Evolutionary conservation across 2,797 vertebrate species (phyloP), one percentile per base, ranked within the genome.

Genomic region (Mallotus villosus): DNA sequence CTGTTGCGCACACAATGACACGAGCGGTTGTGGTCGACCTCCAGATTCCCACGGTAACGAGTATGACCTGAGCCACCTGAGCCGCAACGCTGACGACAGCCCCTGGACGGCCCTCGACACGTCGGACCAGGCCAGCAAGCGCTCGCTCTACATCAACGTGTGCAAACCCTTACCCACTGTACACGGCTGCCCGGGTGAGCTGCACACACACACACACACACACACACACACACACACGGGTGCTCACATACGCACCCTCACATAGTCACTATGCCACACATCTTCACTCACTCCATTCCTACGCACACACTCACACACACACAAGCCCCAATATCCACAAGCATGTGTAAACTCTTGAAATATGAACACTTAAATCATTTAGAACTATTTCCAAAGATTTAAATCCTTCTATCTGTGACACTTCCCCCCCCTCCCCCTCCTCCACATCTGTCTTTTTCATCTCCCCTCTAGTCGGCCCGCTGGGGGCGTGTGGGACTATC

Each of bases 41-140:
- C 19, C 79, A 99, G 97, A 99, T 91, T 58, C 85, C 16, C 92
- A 90, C 0, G 97, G 97, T 6, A 97, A 96, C 0, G 93, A 96
- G 81, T 99, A 99, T 7, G 97, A 99, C 77, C 90, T 99, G 74
- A 96, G 94, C 62, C 94, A 91, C 82, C 88, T 99, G 81, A 94
- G 92, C 77, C 89, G 84, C 55, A 80, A 94, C 0, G 59, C 14
- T 27, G 92, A 94, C 0, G 80, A 85, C 72, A 91, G 91, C 27
- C 93, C 95, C 0, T 98, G 97, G 94, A 77, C 93, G 2, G 93
- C 97, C 17, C 85, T 98, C 8, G 95, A 98, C 77, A 93, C 93
- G 0, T 89, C 91, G 0, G 77, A 81, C 0, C 81, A 87, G 0
- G 91, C 87, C 7, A 91, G 86, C 19, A 91, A 78, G 0, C 89